phyloP scores from a whole-genome alignment of 2,888 invertebrate genomes.

The Cordilura impudica region DNA sequence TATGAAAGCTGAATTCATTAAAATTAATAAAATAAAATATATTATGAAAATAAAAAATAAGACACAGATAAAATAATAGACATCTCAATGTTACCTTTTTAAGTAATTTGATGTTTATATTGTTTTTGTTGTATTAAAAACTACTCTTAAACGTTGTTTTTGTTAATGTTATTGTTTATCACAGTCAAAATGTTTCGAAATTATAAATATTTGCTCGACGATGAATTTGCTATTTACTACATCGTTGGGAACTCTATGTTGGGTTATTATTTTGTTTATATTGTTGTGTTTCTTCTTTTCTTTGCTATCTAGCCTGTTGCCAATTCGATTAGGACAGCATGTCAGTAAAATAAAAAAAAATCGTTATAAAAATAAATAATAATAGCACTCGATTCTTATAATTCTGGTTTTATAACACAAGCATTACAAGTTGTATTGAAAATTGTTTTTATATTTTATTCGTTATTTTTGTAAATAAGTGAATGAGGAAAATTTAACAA shows the following conservation, averaged over 20 bases:
- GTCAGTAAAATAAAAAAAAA: constrained; percentile 8
- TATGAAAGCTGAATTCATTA: too few relatives aligned
- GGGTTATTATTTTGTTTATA: background rate
- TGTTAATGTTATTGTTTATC: constrained; percentile 32
- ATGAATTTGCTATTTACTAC: constrained; percentile 29
- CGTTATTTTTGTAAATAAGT: too few relatives aligned
- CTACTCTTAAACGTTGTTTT: background rate
- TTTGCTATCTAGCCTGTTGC: constrained; percentile 41
- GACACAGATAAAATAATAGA: background rate
- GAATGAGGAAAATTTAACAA: background rate
- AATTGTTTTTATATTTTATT: background rate
- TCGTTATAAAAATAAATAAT: background rate
- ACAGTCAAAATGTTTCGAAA: constrained; percentile 28
- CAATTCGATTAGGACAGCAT: constrained; percentile 24
- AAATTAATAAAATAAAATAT: too few relatives aligned
- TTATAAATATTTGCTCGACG: background rate
- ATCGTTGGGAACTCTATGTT: background rate
- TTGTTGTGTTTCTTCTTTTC: constrained; percentile 17
- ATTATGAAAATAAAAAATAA: background rate
- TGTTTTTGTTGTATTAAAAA: constrained; percentile 1
- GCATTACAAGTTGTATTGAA: background rate
- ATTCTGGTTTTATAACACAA: constrained; percentile 11
- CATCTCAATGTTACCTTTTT: constrained; percentile 34
- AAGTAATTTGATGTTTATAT: constrained; percentile 4
- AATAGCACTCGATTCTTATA: background rate